Evolutionary conservation across 2,113 vertebrate species (phyloP), one percentile per base, ranked within the genome.

Genomic region (Murina feae): DNA sequence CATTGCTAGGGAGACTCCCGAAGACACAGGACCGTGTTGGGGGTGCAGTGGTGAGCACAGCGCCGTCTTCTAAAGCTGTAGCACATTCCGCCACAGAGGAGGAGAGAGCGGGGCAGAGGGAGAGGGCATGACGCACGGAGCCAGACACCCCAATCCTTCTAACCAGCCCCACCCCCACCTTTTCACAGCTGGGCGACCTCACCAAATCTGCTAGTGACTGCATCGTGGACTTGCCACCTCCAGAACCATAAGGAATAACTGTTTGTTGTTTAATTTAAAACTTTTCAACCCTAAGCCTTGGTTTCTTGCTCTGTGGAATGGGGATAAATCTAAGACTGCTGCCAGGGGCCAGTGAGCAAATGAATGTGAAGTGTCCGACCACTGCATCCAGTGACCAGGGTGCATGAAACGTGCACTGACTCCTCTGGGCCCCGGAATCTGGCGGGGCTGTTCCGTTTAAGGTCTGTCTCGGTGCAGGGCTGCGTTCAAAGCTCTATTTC

Each of bases 321-420:
- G 20, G 17, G 21, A 63, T 86, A 68, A 53, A 6, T 78, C 63
- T 98, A 93, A 6, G 25, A 30, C 13, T 95, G 96, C 80, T 98
- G 55, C 21, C 9, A 58, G 21, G 21, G 55, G 55, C 21, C 9
- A 9, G 55, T 58, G 55, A 58, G 21, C 21, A 58, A 58, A 58
- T 9, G 9, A 58, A 58, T 58, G 55, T 58, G 21, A 58, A 58
- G 55, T 58, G 55, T 58, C 21, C 55, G 20, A 21, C 18, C 53
- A 55, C 53, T 58, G 9, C 55, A 58, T 9, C 3, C 55, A 58
- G 55, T 58, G 55, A 1, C 55, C 21, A 58, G 55, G 55, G 55
- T 58, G 55, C 55, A 58, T 25, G 20, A 58, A 58, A 10, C 55
- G 55, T 9, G 55, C 55, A 25, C 55, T 58, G 55, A 58, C 55